Base-by-base conservation (phyloP, 2,113 vertebrate species). In the Nothocercus nigrocapillus region DNA sequence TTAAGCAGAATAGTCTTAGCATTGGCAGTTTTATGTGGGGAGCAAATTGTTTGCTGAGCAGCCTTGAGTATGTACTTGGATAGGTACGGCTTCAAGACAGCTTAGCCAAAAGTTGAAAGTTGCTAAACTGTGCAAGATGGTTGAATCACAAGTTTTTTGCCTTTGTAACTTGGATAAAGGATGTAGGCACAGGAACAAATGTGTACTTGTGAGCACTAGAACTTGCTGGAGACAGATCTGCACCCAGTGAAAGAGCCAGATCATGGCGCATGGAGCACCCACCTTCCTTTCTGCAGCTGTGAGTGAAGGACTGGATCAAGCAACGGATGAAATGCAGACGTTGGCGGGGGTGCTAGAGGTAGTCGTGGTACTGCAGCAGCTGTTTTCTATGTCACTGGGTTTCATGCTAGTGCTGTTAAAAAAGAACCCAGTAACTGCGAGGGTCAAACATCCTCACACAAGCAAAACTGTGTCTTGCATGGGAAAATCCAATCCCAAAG, bases 231-330 rank as follows among this genome's bases (percentile, higher is more conserved):
- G 30, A 36, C 67, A 81, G 45, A 5, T 34, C 15, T 32, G 28
- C 19, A 4, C 16, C 42, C 34, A n/a, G 61, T 79, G 62, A 73
- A 75, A 24, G 53, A 75, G n/a, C 0, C 2, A 36, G 45, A 40
- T 20, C 2, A 1, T 17, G 45, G 64, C 13, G 24, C 13, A 36
- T 21, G 51, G 24, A 30, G 7, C n/a, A 19, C 9, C 69, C 74
- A 56, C 45, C 22, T 32, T 1, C 5, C 2, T 1, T 64, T 51
- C 44, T 80, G 49, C 73, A 18, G 66, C 45, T 30, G 58, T 49
- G 7, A 34, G n/a, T 1, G 0, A 0, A 1, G 56, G 75, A 32
- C 20, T 30, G 42, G 34, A 21, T 68, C 51, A 49, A 49, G 49
- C 49, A 49, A 21, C 22, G 21, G 21, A 49, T 49, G 49, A 49